Evolutionary conservation across 1,140 invertebrate genomes (phyloP), one percentile per base, ranked within the genome.

Genomic region (Phymastichus coffea): DNA sequence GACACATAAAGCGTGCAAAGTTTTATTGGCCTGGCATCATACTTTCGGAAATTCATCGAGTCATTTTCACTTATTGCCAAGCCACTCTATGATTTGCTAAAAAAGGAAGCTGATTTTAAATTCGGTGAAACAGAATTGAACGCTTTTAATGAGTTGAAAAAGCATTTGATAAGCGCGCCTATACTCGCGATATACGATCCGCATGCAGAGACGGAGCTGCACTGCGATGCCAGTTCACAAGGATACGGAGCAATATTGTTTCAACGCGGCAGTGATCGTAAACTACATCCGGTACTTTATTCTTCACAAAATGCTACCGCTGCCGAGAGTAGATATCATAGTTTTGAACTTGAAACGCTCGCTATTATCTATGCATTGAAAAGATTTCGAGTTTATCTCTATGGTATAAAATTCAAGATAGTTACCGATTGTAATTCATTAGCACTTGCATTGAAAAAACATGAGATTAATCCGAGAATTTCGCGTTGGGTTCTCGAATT

Each of bases 281-380:
- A 3, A 17, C 19, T 48, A 6, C 6, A 48, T 6, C 46, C 46
- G 1, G 15, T 48, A 2, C 6, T 33, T 6, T 48, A 30, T 48
- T 48, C 4, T 33, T 30, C 25, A 9, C 46, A 19, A 20, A 25
- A n/a, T 3, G 33, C 26, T 2, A 48, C 15, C 2, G 3, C 14
- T 3, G 15, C 2, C n/a, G 46, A 48, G 33, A 4, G n/a, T 3
- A 15, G 23, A 15, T 53, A 40, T 28, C 37, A 53, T 15, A 33
- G 26, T n/a, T 40, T 26, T 22, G 73, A 80, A 43, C n/a, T 77
- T 0, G 73, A 78, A 46, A 75, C 68, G 0, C 38, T 80, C 1
- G 73, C 71, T 0, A 69, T 77, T 0, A 68, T n/a, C n/a, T 75
- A 7, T 10, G 33, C 59, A 0, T 6, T 76, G 8, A 49, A 61